Evolutionary conservation across 1,140 invertebrate species (phyloP).

Genomic region (Dendroctonus ponderosae): DNA sequence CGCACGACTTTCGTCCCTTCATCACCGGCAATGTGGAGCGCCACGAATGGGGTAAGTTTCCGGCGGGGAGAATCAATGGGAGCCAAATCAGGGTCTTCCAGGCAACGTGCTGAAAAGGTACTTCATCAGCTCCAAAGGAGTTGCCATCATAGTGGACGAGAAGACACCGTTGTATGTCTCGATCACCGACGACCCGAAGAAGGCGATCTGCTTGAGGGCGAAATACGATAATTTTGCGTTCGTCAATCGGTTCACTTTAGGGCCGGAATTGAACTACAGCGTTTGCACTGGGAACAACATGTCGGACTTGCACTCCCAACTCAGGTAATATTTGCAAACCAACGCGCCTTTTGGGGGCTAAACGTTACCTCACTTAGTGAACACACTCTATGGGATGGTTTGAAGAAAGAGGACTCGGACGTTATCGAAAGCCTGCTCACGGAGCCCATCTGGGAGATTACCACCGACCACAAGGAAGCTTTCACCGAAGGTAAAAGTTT

Average conservation of each 20-base stretch:
- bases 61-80: slow-evolving; percentile 66
- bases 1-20: slow-evolving; percentile 73
- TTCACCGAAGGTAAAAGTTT: slow-evolving; percentile 57
- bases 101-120: slow-evolving; percentile 73
- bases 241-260: slow-evolving; percentile 63
- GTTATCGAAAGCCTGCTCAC: slow-evolving; percentile 72
- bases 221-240: slow-evolving; percentile 75
- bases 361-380: slow-evolving; percentile 55
- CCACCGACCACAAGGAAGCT: slow-evolving; percentile 61
- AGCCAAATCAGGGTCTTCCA: slow-evolving; percentile 69
- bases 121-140: slow-evolving; percentile 81
- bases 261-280: slow-evolving; percentile 76
- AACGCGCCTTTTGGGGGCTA: no score
- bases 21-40: slow-evolving; percentile 76
- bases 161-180: slow-evolving; percentile 76
- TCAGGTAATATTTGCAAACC: slow-evolving; percentile 45
- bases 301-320: slow-evolving; percentile 69
- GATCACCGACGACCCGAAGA: slow-evolving; percentile 59
- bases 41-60: slow-evolving; percentile 66
- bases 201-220: slow-evolving; percentile 72
- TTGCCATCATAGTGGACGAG: slow-evolving; percentile 73
- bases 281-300: slow-evolving; percentile 75
- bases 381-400: slow-evolving; percentile 76
- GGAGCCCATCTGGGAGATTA: slow-evolving; percentile 83
- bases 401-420: slow-evolving; percentile 71